Base-by-base conservation (phyloP, 2,113 vertebrate species). In the Hippocampus mohnikei region DNA sequence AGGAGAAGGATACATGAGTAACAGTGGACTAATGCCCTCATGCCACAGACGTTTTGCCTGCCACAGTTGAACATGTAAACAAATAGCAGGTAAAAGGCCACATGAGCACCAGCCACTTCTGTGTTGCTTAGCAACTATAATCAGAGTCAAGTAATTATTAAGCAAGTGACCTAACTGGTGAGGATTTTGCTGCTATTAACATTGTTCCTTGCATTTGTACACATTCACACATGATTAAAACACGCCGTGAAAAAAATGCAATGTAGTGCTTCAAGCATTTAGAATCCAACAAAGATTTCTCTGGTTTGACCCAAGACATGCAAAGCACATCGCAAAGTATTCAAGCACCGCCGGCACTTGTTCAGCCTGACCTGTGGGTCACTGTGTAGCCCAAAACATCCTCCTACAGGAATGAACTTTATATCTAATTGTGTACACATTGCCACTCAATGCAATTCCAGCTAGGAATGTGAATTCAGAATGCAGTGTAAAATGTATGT, bases 301-400 rank as follows among this genome's bases (percentile, higher is more conserved):
- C 33, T 46, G 2, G 42, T 23, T 44, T 41, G 25, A 42, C 53
- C 55, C 42, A 55, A 42, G 69, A 27, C 46, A 23, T 76, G 48
- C 3, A 11, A 2, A 2, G 55, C 37, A 53, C 27, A 48, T 58
- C 72, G 27, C 29, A 7, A 23, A 58, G 56, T 56, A 46, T 65
- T 48, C 21, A 59, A 46, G 0, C 18, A 50, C 65, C 1, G 18
- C 66, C 61, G 52, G 74, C 68, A 15, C 27, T 80, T 71, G 59
- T 68, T 77, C 70, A 71, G 40, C 12, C 66, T 75, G 76, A 73
- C 74, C 80, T 56, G 62, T 21, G 64, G 73, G 56, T 33, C 55
- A 33, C 56, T 56, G 27, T 61, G 33, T 40, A 62, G 33, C 20
- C 60, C 8, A 60, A 60, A 33, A 41, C 29, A 21, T 21, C 71